Conservation (phyloP, 2,888 invertebrate genomes). For the Melolontha melolontha region DNA sequence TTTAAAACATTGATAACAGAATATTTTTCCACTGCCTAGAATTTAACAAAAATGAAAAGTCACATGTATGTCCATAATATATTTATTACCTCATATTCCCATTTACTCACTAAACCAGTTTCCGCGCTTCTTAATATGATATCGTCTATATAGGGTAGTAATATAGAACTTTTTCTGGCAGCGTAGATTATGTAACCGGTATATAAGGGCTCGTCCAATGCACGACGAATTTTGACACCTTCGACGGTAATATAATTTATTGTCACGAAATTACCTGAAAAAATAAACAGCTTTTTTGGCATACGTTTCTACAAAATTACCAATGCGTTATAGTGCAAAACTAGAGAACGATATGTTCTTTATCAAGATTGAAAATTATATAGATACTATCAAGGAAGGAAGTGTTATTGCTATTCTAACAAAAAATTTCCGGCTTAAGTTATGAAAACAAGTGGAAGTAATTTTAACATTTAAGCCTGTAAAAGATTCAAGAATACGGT, state of each 20-base stretch:
- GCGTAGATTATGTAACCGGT: constrained; percentile 36
- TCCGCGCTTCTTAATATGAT: constrained; percentile 35
- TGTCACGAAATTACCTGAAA: constrained; percentile 38
- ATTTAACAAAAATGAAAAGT: constrained; percentile 1
- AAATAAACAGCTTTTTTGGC: background rate
- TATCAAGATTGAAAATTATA: no score
- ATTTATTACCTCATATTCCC: constrained; percentile 39
- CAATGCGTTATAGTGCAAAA: no score
- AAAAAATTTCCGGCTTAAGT: no score
- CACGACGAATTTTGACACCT: constrained; percentile 35
- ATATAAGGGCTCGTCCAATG: constrained; percentile 42
- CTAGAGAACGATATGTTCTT: no score
- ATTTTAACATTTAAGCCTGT: no score
- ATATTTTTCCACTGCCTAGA: constrained; percentile 38
- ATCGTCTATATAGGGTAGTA: constrained; percentile 40
- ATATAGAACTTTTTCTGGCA: constrained; percentile 41
- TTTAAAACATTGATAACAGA: constrained; percentile 35
- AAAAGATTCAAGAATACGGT: no score
- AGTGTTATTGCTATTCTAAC: no score
- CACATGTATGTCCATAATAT: background rate
- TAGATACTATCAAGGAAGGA: no score
- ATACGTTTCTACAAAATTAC: no score
- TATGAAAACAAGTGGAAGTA: no score
- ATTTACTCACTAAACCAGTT: constrained; percentile 38
- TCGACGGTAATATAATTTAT: constrained; percentile 40